Conservation (phyloP, 2,797 vertebrate species). For the Microctenopoma lineatum region DNA sequence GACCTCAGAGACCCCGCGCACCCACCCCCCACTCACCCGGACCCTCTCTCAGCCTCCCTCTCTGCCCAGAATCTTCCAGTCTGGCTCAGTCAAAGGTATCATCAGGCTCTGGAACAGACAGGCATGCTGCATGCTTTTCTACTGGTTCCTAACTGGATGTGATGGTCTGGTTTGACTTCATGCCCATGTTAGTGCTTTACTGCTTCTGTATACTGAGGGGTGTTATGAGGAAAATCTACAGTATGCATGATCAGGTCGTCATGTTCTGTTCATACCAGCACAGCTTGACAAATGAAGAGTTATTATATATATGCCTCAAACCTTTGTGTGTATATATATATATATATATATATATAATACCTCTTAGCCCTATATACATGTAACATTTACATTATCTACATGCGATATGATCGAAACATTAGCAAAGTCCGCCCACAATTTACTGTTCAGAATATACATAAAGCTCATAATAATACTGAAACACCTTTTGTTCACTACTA, state of each 20-base stretch:
- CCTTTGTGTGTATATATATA: too few relatives aligned
- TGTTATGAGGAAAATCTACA: conserved; percentile 8
- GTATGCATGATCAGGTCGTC: background rate
- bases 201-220: background rate
- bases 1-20: conserved; percentile 31
- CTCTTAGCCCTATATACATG: too few relatives aligned
- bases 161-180: conserved; percentile 1
- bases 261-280: background rate
- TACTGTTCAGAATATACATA: background rate
- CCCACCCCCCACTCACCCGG: conserved; percentile 39
- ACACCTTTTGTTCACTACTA: background rate
- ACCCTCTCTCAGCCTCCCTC: conserved; percentile 76
- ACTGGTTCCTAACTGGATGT: conserved; percentile 15
- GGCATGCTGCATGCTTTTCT: conserved; percentile 35
- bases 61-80: conserved; percentile 84
- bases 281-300: too few relatives aligned
- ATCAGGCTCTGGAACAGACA: conserved; percentile 24
- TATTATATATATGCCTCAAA: too few relatives aligned
- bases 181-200: background rate
- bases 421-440: too few relatives aligned
- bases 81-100: conserved; percentile 79
- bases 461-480: background rate
- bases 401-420: background rate
- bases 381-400: background rate
- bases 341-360: too few relatives aligned